Conservation (phyloP, 2,797 vertebrate genomes). For the Triplophysa yarkandensis region DNA sequence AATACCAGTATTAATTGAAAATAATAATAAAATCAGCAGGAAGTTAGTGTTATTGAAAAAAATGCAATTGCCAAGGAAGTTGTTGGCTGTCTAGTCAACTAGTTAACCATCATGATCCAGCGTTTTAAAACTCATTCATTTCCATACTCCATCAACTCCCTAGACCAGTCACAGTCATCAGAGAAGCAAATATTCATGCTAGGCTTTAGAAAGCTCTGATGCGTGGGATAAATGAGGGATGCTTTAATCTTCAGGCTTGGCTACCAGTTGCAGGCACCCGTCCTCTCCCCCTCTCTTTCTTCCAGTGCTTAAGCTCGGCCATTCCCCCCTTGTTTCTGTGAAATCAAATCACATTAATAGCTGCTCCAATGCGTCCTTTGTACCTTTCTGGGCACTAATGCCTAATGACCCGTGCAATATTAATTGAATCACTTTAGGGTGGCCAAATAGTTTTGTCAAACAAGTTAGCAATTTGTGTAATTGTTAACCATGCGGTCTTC, state of each 20-base stretch:
- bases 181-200: constrained; percentile 7
- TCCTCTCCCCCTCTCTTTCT: constrained; percentile 40
- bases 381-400: constrained; percentile 64
- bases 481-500: constrained; percentile 60
- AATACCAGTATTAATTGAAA: too few species aligned
- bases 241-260: constrained; percentile 43
- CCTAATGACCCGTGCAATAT: constrained; percentile 73
- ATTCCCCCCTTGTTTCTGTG: constrained; percentile 62
- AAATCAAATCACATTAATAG: constrained; percentile 73
- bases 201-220: constrained; percentile 36
- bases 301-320: constrained; percentile 33
- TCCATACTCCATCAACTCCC: background rate
- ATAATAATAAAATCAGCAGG: too few species aligned
- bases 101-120: background rate
- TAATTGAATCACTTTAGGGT: constrained; percentile 73
- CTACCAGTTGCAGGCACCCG: constrained; percentile 25
- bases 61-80: background rate
- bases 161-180: constrained; percentile 24
- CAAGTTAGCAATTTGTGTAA: constrained; percentile 70
- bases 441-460: constrained; percentile 74
- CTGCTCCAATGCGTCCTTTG: constrained; percentile 66
- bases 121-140: background rate
- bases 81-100: background rate
- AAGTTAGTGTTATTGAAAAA: too few species aligned
- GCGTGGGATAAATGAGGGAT: constrained; percentile 6